Conservation (phyloP, 2,797 vertebrate species). For the Gila robusta region DNA sequence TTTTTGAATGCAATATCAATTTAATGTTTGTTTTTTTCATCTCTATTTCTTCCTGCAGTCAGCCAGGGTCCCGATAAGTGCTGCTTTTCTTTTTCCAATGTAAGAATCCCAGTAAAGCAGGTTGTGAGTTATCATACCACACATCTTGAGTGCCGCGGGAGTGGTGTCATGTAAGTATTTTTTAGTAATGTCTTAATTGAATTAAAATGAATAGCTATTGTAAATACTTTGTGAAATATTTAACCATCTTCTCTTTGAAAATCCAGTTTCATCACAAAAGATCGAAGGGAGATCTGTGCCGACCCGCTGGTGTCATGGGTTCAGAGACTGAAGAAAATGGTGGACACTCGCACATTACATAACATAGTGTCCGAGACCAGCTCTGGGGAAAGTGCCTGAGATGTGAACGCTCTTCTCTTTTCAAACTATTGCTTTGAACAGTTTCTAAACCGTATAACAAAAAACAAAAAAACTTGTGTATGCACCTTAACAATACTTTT, state of each 20-base stretch:
- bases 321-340: not conserved
- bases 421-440: not conserved
- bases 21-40: too few species aligned
- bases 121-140: constrained; percentile 22
- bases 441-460: not conserved
- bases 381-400: not conserved
- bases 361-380: accelerated
- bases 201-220: not conserved
- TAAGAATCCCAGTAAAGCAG: constrained; percentile 6
- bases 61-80: constrained; percentile 32
- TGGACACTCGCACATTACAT: not conserved
- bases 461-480: not conserved
- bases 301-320: not conserved
- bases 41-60: not conserved
- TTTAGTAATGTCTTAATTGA: not conserved
- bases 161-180: constrained; percentile 18
- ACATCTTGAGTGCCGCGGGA: not conserved
- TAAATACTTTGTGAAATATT: not conserved
- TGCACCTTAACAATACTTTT: not conserved
- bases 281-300: not conserved
- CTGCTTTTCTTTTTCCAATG: constrained; percentile 35
- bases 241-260: not conserved
- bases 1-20: not conserved
- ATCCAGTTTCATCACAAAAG: constrained; percentile 25
- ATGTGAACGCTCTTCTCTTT: not conserved